A percentile compares a stretch with the other conserved stretches of the same genome.
Evolutionary conservation across 2,888 invertebrate genomes (phyloP).

Genomic region (Meteorus colon): DNA sequence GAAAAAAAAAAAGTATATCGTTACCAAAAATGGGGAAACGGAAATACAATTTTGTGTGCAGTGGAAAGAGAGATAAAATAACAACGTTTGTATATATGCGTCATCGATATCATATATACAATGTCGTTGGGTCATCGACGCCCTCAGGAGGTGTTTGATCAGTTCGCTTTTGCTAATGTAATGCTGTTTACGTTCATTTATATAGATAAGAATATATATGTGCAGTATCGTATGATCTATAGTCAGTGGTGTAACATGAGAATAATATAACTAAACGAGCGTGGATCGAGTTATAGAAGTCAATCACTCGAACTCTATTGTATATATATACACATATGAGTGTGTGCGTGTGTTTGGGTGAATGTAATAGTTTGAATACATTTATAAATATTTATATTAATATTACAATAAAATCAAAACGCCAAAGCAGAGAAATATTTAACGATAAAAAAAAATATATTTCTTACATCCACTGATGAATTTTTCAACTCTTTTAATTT

Average conservation of each 20-base stretch:
- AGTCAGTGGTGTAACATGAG: slow-evolving; percentile 39
- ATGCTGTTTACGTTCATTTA: slow-evolving; percentile 66
- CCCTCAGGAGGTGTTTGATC: slow-evolving; percentile 62
- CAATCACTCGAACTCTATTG: background rate
- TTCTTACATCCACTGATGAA: too few relatives aligned
- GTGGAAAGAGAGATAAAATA: background rate
- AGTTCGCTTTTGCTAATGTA: slow-evolving; percentile 64
- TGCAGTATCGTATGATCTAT: slow-evolving; percentile 20
- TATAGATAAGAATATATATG: slow-evolving; percentile 50
- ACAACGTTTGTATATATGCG: slow-evolving; percentile 15
- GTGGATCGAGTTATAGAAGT: background rate
- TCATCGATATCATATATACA: slow-evolving; percentile 35
- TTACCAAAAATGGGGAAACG: background rate
- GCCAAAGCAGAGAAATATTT: too few relatives aligned
- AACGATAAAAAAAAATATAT: too few relatives aligned
- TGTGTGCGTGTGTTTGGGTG: too few relatives aligned
- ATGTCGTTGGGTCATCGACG: slow-evolving; percentile 49
- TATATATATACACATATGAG: too few relatives aligned
- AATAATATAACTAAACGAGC: slow-evolving; percentile 20
- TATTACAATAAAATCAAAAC: too few relatives aligned
- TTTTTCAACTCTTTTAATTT: background rate
- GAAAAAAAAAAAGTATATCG: background rate
- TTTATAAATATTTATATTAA: too few relatives aligned
- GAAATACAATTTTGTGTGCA: background rate
- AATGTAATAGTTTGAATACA: too few relatives aligned